These are phyloP conservation scores for Poecilia latipinna DNA, from an alignment of 2,113 vertebrate species.

Conservation along the genomic window DNA sequence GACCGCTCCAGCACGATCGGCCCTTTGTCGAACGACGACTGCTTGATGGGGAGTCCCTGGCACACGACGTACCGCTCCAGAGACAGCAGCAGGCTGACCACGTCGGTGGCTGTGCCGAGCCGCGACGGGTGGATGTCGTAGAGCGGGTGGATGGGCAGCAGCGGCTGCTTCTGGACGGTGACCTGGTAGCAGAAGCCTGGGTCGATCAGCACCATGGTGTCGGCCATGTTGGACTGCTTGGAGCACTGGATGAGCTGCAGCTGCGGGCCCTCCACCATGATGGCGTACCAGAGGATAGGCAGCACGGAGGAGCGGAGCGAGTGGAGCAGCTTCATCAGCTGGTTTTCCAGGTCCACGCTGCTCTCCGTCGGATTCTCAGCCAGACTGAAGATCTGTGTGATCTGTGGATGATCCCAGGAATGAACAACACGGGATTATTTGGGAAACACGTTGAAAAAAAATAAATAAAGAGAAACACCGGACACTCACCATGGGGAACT, in stretches of 20 bases:
- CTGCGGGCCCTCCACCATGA: slow-evolving; percentile 76
- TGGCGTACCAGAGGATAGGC: slow-evolving; percentile 78
- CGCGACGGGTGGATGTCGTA: slow-evolving; percentile 68
- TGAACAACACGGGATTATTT: not conserved
- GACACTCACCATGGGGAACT: slow-evolving; percentile 62
- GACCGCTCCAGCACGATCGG: slow-evolving; percentile 72
- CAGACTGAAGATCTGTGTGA: slow-evolving; percentile 80
- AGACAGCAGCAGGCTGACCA: slow-evolving; percentile 73
- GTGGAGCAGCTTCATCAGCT: slow-evolving; percentile 73
- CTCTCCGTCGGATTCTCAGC: slow-evolving; percentile 34
- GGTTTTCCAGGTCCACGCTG: slow-evolving; percentile 49
- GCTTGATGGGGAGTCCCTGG: slow-evolving; percentile 64
- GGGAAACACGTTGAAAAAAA: not conserved
- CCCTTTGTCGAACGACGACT: not conserved
- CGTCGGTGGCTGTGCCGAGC: slow-evolving; percentile 54
- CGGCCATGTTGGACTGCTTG: slow-evolving; percentile 77
- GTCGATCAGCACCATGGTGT: slow-evolving; percentile 79
- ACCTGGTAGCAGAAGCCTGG: slow-evolving; percentile 75
- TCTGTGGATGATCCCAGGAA: slow-evolving; percentile 55
- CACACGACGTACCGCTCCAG: slow-evolving; percentile 77
- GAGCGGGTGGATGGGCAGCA: slow-evolving; percentile 78
- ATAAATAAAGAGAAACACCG: too few species aligned
- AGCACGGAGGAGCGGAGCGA: slow-evolving; percentile 61
- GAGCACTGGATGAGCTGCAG: slow-evolving; percentile 82
- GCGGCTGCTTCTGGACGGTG: slow-evolving; percentile 79